phyloP scores from a whole-genome alignment of 2,113 vertebrate genomes.

The Alligator sinensis region DNA sequence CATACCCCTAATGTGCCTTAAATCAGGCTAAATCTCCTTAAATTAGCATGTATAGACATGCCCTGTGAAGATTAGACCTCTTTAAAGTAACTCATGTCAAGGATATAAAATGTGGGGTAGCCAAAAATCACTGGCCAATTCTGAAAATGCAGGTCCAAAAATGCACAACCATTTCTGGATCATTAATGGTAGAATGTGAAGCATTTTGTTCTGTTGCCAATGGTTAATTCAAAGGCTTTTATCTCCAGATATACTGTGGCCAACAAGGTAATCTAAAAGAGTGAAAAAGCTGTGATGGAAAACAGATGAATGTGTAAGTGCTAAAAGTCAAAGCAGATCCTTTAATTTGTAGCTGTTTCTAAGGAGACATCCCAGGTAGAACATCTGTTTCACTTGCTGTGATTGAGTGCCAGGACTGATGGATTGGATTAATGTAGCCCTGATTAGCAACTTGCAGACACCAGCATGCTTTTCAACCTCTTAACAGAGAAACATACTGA shows the following conservation, averaged over 20 bases:
- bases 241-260: not conserved
- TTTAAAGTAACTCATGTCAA: not conserved
- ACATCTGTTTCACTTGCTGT: slow-evolving; percentile 37
- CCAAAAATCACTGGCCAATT: not conserved
- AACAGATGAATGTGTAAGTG: not conserved
- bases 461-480: slow-evolving; percentile 19
- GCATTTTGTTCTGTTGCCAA: not conserved
- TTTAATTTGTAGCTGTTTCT: not conserved
- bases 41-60: no score
- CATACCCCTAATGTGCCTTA: no score
- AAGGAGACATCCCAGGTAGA: slow-evolving; percentile 13
- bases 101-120: not conserved
- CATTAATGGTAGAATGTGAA: not conserved
- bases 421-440: slow-evolving; percentile 36
- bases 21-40: no score
- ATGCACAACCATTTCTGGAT: not conserved
- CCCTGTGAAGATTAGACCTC: not conserved
- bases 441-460: slow-evolving; percentile 57
- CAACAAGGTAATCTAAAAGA: not conserved
- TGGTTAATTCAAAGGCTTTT: not conserved
- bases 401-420: slow-evolving; percentile 50
- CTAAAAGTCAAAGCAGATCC: not conserved
- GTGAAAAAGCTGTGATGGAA: not conserved
- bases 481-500: slow-evolving; percentile 20
- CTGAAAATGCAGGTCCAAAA: not conserved